A percentile compares a stretch with the other conserved stretches of the same genome.
Conservation (phyloP, 2,888 invertebrate genomes). For the Nymphalis polychloros region DNA sequence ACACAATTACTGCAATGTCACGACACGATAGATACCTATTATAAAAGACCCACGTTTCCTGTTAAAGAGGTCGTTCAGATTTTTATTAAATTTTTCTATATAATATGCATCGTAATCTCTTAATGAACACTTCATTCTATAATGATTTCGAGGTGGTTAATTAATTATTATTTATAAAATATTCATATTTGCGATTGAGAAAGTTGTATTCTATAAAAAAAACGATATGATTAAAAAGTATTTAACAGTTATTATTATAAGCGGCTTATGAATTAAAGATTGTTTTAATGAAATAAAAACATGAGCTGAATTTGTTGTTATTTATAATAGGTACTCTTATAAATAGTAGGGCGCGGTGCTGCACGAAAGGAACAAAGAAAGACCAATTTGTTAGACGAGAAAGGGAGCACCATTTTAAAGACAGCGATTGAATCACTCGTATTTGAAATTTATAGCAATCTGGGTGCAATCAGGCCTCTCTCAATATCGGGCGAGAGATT, state of each 20-base stretch:
- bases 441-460: constrained; percentile 79
- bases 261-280: background rate
- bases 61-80: constrained; percentile 49
- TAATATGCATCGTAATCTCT: constrained; percentile 46
- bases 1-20: constrained; percentile 43
- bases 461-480: constrained; percentile 73
- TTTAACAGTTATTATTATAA: background rate
- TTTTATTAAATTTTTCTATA: constrained; percentile 44
- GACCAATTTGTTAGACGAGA: constrained; percentile 75
- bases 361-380: constrained; percentile 71
- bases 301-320: constrained; percentile 23
- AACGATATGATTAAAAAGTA: background rate
- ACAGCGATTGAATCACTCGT: constrained; percentile 71
- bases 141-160: constrained; percentile 10
- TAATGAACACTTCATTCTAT: constrained; percentile 19
- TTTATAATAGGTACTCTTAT: constrained; percentile 40
- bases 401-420: constrained; percentile 79
- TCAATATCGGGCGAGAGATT: constrained; percentile 69
- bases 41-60: constrained; percentile 49
- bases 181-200: constrained; percentile 17
- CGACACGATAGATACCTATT: constrained; percentile 43
- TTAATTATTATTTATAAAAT: constrained; percentile 21
- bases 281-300: constrained; percentile 18
- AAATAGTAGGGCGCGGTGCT: constrained; percentile 51
- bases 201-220: constrained; percentile 20